A percentile compares a stretch with the other conserved stretches of the same genome.
Evolutionary conservation across 2,888 invertebrate species (phyloP).

Genomic region (Smittia sp.): DNA sequence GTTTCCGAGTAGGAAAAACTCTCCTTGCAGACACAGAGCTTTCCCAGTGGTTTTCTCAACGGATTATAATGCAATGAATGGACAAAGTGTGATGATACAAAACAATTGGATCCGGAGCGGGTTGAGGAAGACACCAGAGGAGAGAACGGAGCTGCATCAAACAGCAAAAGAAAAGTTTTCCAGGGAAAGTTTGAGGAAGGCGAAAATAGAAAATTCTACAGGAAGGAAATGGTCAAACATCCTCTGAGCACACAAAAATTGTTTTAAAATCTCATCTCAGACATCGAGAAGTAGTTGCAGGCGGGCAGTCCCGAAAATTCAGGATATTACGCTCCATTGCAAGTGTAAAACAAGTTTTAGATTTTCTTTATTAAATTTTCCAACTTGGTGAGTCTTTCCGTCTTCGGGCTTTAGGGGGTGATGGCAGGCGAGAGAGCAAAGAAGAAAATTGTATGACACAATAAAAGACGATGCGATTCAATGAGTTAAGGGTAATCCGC

Average conservation of each 20-base stretch:
- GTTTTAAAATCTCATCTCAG: constrained; percentile 32
- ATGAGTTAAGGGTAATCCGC: constrained; percentile 33
- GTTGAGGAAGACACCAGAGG: not conserved
- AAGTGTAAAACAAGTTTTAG: constrained; percentile 38
- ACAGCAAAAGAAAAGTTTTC: constrained; percentile 27
- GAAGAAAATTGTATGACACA: constrained; percentile 26
- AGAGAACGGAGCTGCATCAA: not conserved
- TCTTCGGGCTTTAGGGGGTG: not conserved
- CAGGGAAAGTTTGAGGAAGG: not conserved
- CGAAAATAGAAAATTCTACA: constrained; percentile 12
- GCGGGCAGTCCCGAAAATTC: not conserved
- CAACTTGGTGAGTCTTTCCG: constrained; percentile 34
- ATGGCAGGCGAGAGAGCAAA: not conserved
- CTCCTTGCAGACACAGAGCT: not conserved
- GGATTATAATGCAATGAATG: constrained; percentile 18
- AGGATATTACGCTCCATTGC: constrained; percentile 39
- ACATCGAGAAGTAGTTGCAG: constrained; percentile 2
- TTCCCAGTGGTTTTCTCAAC: constrained; percentile 15
- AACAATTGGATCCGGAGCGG: constrained; percentile 34
- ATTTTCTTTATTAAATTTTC: constrained; percentile 37
- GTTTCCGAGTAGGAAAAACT: not conserved
- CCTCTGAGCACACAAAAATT: constrained; percentile 17
- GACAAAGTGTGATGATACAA: constrained; percentile 35
- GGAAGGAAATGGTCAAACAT: constrained; percentile 41
- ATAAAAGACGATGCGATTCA: not conserved